Evolutionary conservation across 2,797 vertebrate genomes (phyloP).

Genomic region (Menidia menidia): DNA sequence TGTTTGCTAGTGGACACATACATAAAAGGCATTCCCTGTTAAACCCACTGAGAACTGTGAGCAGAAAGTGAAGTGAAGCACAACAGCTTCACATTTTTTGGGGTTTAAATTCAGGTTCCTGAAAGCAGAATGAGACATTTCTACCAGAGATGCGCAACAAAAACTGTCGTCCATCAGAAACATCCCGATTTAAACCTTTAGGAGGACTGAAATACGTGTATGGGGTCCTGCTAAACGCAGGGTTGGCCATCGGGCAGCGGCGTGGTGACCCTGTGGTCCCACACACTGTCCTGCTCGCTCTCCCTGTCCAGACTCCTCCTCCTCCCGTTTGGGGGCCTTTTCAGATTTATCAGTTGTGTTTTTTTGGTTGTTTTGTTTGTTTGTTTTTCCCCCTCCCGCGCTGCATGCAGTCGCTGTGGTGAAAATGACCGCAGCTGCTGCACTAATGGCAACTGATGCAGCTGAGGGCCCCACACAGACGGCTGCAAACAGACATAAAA

Average conservation of each 20-base stretch:
- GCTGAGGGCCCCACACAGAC: slow-evolving; percentile 47
- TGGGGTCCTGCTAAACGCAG: slow-evolving; percentile 4
- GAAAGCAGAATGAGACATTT: neutral
- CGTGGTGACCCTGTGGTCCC: slow-evolving; percentile 38
- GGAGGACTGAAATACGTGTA: too few species aligned
- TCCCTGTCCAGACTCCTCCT: slow-evolving; percentile 47
- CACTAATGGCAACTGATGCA: slow-evolving; percentile 84
- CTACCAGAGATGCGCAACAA: neutral
- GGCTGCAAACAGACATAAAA: slow-evolving; percentile 78
- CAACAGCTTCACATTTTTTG: neutral
- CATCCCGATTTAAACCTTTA: too few species aligned
- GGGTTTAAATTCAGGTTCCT: neutral
- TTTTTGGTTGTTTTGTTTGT: neutral
- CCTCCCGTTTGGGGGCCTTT: slow-evolving; percentile 66
- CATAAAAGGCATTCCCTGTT: too few species aligned
- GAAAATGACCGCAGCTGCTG: slow-evolving; percentile 77
- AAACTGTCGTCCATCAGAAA: neutral
- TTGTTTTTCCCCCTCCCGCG: slow-evolving; percentile 38
- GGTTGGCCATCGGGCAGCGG: slow-evolving; percentile 45
- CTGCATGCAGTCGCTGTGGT: slow-evolving; percentile 75
- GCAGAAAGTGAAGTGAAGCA: too few species aligned
- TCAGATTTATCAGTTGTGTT: slow-evolving; percentile 76
- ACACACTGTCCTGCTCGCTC: slow-evolving; percentile 47
- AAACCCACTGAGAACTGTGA: too few species aligned
- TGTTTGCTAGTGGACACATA: neutral